Percentiles rank a stretch among this genome's conserved stretches.
Conservation (phyloP, 2,888 invertebrate genomes). For the Polia nebulosa region DNA sequence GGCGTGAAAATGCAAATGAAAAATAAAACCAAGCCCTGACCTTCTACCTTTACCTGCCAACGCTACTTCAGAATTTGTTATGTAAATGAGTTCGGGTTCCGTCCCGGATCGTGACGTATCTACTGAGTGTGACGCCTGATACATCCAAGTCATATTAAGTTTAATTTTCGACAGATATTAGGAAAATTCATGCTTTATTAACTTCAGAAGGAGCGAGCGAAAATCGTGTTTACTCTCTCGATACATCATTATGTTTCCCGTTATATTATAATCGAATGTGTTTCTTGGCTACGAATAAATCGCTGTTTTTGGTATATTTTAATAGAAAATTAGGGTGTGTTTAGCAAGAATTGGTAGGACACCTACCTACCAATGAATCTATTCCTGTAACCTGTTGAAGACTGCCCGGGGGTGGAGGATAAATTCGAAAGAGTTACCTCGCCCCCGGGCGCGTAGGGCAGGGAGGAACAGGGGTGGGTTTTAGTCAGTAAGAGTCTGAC, state of each 20-base stretch:
- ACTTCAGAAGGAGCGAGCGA: constrained; percentile 19
- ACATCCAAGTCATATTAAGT: constrained; percentile 36
- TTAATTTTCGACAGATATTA: constrained; percentile 49
- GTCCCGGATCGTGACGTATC: constrained; percentile 51
- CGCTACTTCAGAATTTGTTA: constrained; percentile 46
- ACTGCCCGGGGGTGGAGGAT: too few relatives aligned
- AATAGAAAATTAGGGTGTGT: not conserved
- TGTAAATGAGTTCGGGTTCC: constrained; percentile 56
- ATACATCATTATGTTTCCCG: constrained; percentile 19
- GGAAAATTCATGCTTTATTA: constrained; percentile 34
- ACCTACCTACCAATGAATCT: too few relatives aligned
- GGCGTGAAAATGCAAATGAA: not conserved
- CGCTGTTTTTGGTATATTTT: not conserved
- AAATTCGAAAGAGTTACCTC: too few relatives aligned
- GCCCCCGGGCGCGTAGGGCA: too few relatives aligned
- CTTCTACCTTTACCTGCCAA: constrained; percentile 16
- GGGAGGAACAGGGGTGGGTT: too few relatives aligned
- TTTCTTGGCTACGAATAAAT: not conserved
- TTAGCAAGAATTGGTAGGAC: too few relatives aligned
- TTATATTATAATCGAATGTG: constrained; percentile 19
- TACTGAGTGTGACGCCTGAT: constrained; percentile 50
- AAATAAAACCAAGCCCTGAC: not conserved
- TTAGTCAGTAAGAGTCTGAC: too few relatives aligned
- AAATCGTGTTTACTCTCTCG: constrained; percentile 26
- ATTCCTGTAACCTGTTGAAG: too few relatives aligned